Conservation (phyloP, 2,888 invertebrate genomes). For the Heliconius cydno region DNA sequence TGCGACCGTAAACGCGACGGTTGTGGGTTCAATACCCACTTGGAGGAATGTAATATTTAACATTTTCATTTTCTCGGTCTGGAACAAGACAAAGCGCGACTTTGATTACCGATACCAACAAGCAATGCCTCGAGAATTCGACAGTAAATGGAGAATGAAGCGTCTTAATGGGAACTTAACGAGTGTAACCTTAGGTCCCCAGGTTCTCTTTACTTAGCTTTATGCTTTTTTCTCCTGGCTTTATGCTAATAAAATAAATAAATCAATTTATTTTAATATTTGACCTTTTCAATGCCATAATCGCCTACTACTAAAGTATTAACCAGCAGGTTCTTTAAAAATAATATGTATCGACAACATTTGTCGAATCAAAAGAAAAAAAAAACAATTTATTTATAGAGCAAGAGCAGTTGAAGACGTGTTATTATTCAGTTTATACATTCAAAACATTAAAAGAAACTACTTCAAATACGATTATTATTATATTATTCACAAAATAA, state of each 20-base stretch:
- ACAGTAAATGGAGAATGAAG: too few species aligned
- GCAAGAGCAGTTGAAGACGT: not conserved
- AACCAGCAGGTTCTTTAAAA: not conserved
- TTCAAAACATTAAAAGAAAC: slow-evolving; percentile 1
- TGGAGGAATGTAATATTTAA: too few species aligned
- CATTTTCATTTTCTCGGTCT: too few species aligned
- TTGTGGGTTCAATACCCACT: too few species aligned
- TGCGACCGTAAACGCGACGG: too few species aligned
- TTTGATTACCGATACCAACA: too few species aligned
- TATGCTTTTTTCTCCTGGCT: too few species aligned
- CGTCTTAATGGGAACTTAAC: too few species aligned
- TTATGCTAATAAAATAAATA: not conserved
- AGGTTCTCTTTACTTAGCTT: too few species aligned
- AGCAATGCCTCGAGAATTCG: too few species aligned
- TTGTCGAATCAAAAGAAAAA: not conserved
- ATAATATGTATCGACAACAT: not conserved
- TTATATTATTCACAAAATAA: not conserved
- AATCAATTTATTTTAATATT: not conserved
- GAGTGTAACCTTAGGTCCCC: too few species aligned
- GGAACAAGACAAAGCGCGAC: too few species aligned
- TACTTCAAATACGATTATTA: not conserved
- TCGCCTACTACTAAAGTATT: not conserved
- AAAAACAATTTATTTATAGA: slow-evolving; percentile 4
- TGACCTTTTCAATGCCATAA: not conserved
- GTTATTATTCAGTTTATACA: not conserved